Base-by-base conservation (phyloP, 1,140 invertebrate species). In the Aphaenogaster floridana region DNA sequence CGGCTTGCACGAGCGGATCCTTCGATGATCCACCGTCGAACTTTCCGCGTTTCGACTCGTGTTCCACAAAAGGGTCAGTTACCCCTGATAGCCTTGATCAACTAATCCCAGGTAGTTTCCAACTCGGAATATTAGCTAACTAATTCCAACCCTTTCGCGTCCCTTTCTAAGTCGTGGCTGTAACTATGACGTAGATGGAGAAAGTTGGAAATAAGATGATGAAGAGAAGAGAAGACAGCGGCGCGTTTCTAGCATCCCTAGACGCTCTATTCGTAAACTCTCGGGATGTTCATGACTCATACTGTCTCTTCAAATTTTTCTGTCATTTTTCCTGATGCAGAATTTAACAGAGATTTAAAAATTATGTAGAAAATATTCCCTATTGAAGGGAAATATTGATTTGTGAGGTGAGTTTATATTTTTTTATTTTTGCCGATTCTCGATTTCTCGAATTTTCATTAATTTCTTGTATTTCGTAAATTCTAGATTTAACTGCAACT, bases 131-230 rank as follows among this genome's bases (percentile, higher is more conserved):
- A 80, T 80, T 80, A 80, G 17, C 11, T 69, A 79, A 79, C 77
- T 81, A 83, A 61, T 74, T 61, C 36, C 21, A 28, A 11, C 17
- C 17, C 3, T 61, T 48, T 39, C 28, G 34, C 63, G 3, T 54
- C 78, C 64, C 42, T 83, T 59, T 61, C 66, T 72, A 57, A 71
- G n/a, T 57, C 39, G 39, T 54, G 50, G 21, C 42, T 61, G 28
- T 83, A 81, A 81, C 48, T 69, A 42, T 57, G 54, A 74, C 54
- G 52, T 72, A 83, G 17, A 74, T 83, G 68, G 39, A 74, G 68
- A 74, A 74, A 83, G 68, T 83, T 83, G 34, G 17, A 74, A 72
- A 83, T 69, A 78, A 81, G 64, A 81, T 42, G 36, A 28, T 39
- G 17, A 39, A 52, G n/a, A 34, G 50, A 21, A 17, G 39, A 8